Conservation (phyloP, 2,888 invertebrate genomes). For the Seira ritae region DNA sequence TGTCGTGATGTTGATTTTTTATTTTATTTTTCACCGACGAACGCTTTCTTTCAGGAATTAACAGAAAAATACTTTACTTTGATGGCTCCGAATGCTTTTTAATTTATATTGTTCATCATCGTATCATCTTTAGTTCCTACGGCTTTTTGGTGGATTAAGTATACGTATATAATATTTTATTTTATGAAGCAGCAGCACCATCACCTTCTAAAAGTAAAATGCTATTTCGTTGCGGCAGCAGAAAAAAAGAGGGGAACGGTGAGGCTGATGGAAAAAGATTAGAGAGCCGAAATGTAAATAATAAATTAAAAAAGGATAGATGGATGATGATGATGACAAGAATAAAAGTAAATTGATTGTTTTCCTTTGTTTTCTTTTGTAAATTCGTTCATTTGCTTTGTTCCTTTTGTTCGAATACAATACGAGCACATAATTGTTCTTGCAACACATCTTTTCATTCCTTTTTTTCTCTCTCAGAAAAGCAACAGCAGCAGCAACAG, state of each 20-base stretch:
- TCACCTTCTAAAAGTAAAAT: too few relatives aligned
- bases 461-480: too few relatives aligned
- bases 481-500: too few relatives aligned
- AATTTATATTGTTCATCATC: too few relatives aligned
- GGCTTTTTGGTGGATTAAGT: too few relatives aligned
- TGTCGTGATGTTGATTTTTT: conserved; percentile 62
- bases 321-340: conserved; percentile 58
- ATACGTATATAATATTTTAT: too few relatives aligned
- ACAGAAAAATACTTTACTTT: too few relatives aligned
- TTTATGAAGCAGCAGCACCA: too few relatives aligned
- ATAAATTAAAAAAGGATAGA: conserved; percentile 49
- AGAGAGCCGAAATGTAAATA: conserved; percentile 59
- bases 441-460: too few relatives aligned
- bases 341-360: conserved; percentile 62
- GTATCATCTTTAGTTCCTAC: not conserved
- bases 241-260: conserved; percentile 20
- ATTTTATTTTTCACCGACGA: conserved; percentile 29
- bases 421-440: conserved; percentile 42
- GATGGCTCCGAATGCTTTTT: too few relatives aligned
- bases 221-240: not conserved
- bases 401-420: conserved; percentile 48
- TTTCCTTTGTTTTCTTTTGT: conserved; percentile 35
- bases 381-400: conserved; percentile 27
- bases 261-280: conserved; percentile 15
- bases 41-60: too few relatives aligned